phyloP scores from a whole-genome alignment of 2,888 invertebrate genomes.

The Apamea anceps region DNA sequence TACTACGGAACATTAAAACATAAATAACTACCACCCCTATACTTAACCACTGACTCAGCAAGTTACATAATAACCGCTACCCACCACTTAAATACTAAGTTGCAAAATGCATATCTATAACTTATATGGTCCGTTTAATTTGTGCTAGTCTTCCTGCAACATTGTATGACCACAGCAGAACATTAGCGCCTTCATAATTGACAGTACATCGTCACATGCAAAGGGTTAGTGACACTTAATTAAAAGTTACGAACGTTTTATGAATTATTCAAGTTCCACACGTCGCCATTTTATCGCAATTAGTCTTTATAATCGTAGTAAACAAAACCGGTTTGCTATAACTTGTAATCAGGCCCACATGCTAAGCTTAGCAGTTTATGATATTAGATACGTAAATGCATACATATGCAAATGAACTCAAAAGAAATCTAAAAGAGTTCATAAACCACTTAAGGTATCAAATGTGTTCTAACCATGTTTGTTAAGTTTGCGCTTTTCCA shows the following conservation, averaged over 20 bases:
- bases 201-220: constrained; percentile 52
- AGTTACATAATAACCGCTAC: constrained; percentile 17
- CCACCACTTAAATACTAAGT: constrained; percentile 31
- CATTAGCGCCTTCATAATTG: constrained; percentile 45
- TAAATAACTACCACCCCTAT: background rate
- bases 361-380: constrained; percentile 39
- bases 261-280: constrained; percentile 59
- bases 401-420: constrained; percentile 10
- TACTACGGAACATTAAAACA: background rate
- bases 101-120: constrained; percentile 23
- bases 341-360: constrained; percentile 46
- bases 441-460: constrained; percentile 20
- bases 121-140: constrained; percentile 17
- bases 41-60: constrained; percentile 9
- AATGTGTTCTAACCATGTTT: constrained; percentile 35
- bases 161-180: constrained; percentile 35
- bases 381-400: constrained; percentile 39
- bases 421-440: constrained; percentile 27
- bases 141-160: constrained; percentile 40
- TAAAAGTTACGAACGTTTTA: constrained; percentile 45
- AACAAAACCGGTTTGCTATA: constrained; percentile 46
- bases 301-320: constrained; percentile 43
- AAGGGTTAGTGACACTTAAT: constrained; percentile 58
- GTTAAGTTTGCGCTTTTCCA: constrained; percentile 17
- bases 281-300: constrained; percentile 56